Conservation (phyloP, 1,140 invertebrate species). For the Planococcus citri region DNA sequence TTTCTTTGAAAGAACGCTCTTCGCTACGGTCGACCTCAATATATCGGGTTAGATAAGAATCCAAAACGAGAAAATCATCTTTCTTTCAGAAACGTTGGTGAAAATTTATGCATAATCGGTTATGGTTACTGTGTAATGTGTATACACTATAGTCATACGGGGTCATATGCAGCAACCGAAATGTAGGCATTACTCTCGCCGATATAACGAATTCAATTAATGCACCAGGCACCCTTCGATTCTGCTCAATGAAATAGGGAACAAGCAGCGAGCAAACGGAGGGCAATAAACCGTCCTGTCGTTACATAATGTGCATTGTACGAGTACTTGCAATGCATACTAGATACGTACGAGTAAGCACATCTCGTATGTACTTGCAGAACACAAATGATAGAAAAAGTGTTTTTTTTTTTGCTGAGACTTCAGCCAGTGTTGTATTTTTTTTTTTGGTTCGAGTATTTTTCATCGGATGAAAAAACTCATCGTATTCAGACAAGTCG, state of each 20-base stretch:
- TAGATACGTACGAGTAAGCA: no score
- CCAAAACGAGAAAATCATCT: neutral
- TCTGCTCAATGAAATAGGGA: neutral
- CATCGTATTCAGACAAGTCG: no score
- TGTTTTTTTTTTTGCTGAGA: no score
- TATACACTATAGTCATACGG: neutral
- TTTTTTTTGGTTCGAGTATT: no score
- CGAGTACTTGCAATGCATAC: neutral
- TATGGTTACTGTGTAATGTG: neutral
- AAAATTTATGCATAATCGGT: constrained; percentile 19
- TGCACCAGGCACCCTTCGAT: constrained; percentile 18
- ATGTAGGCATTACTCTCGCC: neutral
- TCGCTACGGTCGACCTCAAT: no score
- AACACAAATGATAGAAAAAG: no score
- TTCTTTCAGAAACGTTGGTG: neutral
- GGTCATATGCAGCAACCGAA: constrained; percentile 14
- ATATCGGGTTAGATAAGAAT: neutral
- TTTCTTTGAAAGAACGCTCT: no score
- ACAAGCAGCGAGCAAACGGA: constrained; percentile 6
- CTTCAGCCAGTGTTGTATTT: no score
- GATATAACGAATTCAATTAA: constrained; percentile 20
- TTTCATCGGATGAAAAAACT: no score
- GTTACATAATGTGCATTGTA: constrained; percentile 13
- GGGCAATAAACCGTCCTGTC: constrained; percentile 16
- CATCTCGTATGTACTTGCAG: no score